phyloP scores from a whole-genome alignment of 2,888 invertebrate genomes.

The Drosophila infuscata region DNA sequence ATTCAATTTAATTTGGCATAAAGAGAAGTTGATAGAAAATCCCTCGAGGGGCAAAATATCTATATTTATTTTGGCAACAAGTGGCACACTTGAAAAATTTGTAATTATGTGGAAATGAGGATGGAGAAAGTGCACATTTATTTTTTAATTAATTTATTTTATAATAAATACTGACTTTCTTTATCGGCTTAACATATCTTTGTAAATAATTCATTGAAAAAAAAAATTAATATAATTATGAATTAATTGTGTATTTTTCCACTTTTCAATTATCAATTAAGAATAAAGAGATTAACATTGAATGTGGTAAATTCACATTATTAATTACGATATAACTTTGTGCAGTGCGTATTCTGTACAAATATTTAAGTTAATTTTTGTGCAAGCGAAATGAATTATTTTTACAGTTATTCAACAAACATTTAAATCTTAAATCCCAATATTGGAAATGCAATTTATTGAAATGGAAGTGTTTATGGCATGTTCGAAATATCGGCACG shows the following conservation, averaged over 20 bases:
- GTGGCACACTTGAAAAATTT: neutral
- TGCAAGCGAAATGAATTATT: neutral
- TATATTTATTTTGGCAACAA: neutral
- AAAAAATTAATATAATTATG: neutral
- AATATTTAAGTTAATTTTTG: neutral
- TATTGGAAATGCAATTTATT: conserved; percentile 2
- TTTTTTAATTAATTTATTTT: neutral
- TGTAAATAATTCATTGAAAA: neutral
- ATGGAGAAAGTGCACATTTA: neutral
- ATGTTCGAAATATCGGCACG: neutral
- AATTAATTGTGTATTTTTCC: conserved; percentile 1
- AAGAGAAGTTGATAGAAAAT: neutral
- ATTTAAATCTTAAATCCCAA: neutral
- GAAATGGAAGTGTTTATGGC: neutral
- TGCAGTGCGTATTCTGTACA: neutral
- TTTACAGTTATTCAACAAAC: neutral
- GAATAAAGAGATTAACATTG: neutral
- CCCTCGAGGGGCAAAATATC: neutral
- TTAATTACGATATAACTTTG: neutral
- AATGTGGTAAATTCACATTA: neutral
- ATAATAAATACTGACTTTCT: neutral
- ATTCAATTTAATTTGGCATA: neutral
- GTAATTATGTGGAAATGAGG: neutral
- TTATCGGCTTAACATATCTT: neutral
- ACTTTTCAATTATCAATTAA: neutral